These are phyloP conservation scores for Oophaga pumilio DNA, from an alignment of 2,113 vertebrate genomes.

Conservation along the genomic window DNA sequence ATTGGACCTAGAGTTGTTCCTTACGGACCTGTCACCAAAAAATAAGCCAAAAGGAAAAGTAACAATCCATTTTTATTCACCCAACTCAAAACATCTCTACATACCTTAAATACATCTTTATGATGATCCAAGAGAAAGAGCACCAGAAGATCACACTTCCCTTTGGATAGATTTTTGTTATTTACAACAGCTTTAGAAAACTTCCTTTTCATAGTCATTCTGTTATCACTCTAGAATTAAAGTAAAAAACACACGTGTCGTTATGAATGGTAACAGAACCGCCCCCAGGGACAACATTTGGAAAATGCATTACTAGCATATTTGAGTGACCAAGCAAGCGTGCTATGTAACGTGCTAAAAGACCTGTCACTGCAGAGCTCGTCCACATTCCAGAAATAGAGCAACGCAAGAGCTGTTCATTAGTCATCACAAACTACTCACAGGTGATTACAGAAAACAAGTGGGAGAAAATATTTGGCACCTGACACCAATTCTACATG, in stretches of 20 bases:
- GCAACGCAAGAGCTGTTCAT: neutral
- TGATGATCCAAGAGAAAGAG: constrained; percentile 95
- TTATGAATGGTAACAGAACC: neutral
- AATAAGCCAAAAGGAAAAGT: no score
- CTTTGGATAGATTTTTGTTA: constrained; percentile 87
- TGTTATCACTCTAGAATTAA: constrained; percentile 84
- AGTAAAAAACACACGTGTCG: neutral
- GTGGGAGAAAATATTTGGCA: neutral
- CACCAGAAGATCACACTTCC: constrained; percentile 93
- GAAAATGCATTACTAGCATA: neutral
- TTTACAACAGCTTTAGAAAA: constrained; percentile 90
- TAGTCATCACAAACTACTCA: neutral
- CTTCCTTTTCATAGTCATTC: constrained; percentile 93
- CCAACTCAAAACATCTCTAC: neutral
- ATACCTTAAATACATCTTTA: constrained; percentile 91
- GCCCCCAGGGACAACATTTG: neutral
- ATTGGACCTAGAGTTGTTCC: no score
- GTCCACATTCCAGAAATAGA: neutral
- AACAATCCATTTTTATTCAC: neutral
- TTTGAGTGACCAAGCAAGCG: neutral
- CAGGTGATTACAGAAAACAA: neutral
- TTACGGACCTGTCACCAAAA: no score
- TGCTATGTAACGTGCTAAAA: neutral
- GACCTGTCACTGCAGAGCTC: neutral
- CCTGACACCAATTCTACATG: no score